Base-by-base conservation (phyloP, 2,888 invertebrate species). In the Mesorhabditis sp. region DNA sequence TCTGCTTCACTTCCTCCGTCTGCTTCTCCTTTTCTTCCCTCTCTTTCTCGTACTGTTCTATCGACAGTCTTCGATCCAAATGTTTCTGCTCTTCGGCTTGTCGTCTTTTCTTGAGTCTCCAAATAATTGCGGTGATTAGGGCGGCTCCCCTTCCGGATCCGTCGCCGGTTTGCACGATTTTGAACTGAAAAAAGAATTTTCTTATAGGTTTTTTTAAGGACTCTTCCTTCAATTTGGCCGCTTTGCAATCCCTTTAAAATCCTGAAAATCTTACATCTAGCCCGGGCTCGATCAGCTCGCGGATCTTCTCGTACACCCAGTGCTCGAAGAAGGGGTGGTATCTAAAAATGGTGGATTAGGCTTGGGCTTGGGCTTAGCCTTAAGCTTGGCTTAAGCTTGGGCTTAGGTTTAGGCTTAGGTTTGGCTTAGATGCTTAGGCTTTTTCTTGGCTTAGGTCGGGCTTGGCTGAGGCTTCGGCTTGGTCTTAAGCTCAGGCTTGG, bases 281-380 rank as follows among this genome's bases (percentile, higher is more conserved):
- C 44, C 78, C 78, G 10, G 79, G 77, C 67, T 76, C 80, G 28
- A 86, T 66, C 4, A 82, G 71, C 67, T 86, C 81, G 50, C 80
- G 88, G 79, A 94, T 93, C 88, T 93, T 94, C 81, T 92, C 92
- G 83, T 91, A 91, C 94, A 96, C 95, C 83, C 95, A 90, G 87
- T 93, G 90, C 87, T 95, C 94, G 83, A 96, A 96, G 88, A 93
- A 92, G 5, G 96, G 96, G 88, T 97, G 96, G 89, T 92, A 95
- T 41, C 58, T 50, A n/a, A 10, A 28, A 28, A 28, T 28, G 28
- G 28, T 28, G 28, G 28, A 28, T 28, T 28, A 28, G 28, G 28
- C 28, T 28, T n/a, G n/a, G n/a, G n/a, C n/a, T n/a, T n/a, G n/a
- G n/a, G n/a, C n/a, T n/a, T n/a, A n/a, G n/a, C n/a, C n/a, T n/a